Conservation (phyloP, 2,797 vertebrate genomes). For the Enteromius unitaeniatus region DNA sequence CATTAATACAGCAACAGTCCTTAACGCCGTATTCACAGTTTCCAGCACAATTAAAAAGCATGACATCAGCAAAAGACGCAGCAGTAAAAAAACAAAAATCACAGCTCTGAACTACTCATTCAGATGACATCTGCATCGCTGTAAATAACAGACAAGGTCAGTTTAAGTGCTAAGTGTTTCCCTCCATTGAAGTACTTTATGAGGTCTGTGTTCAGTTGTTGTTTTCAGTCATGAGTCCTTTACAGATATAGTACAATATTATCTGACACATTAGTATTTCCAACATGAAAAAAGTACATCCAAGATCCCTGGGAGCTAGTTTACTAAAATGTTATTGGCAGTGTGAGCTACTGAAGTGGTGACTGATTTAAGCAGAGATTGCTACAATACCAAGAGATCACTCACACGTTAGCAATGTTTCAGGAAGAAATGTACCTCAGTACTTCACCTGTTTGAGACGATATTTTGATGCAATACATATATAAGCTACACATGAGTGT, state of each 20-base stretch:
- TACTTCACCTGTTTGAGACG: not conserved
- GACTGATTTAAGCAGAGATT: not conserved
- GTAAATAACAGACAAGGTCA: slow-evolving; percentile 1
- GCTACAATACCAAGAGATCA: not conserved
- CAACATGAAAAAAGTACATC: slow-evolving; percentile 16
- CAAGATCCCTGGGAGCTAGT: slow-evolving; percentile 21
- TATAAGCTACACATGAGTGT: not conserved
- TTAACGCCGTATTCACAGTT: slow-evolving; percentile 68
- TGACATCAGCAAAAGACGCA: slow-evolving; percentile 29
- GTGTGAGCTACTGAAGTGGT: slow-evolving; percentile 5
- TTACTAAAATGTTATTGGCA: slow-evolving; percentile 7
- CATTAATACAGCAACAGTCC: slow-evolving; percentile 56
- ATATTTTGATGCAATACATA: no score
- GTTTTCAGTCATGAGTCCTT: not conserved
- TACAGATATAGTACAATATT: not conserved
- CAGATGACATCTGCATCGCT: not conserved
- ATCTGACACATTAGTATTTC: not conserved
- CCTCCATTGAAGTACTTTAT: not conserved
- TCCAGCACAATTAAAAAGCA: slow-evolving; percentile 58
- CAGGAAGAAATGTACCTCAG: not conserved
- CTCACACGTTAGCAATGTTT: not conserved
- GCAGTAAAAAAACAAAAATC: slow-evolving; percentile 34
- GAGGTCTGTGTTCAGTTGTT: not conserved
- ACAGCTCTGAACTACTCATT: slow-evolving; percentile 21
- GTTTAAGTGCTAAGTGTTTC: slow-evolving; percentile 4